phyloP scores from a whole-genome alignment of 2,113 vertebrate genomes.

The Ageneiosus marmoratus region DNA sequence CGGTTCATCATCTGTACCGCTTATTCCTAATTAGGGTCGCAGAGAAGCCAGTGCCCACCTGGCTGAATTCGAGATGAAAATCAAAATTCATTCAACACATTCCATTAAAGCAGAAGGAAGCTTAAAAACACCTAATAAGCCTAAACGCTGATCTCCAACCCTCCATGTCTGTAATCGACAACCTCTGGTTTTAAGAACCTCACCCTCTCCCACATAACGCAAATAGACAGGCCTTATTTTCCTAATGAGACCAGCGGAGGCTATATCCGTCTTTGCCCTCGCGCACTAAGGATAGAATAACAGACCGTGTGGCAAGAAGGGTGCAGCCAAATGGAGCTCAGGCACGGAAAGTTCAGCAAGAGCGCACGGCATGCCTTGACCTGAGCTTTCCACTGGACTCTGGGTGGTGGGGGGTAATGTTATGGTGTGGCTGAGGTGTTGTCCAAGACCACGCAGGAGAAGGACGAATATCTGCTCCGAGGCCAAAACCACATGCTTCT shows the following conservation, averaged over 20 bases:
- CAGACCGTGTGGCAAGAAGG: slow-evolving; percentile 29
- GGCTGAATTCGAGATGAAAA: too few relatives aligned
- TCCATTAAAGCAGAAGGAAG: background rate
- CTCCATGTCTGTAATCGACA: background rate
- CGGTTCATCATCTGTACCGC: too few relatives aligned
- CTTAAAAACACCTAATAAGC: background rate
- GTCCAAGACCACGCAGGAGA: slow-evolving; percentile 41
- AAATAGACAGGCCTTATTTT: slow-evolving; percentile 47
- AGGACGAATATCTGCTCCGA: slow-evolving; percentile 36
- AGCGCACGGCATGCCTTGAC: slow-evolving; percentile 9
- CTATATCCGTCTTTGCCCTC: slow-evolving; percentile 46
- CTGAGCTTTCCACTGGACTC: slow-evolving; percentile 37
- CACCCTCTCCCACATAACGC: slow-evolving; percentile 25
- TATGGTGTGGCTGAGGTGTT: slow-evolving; percentile 40
- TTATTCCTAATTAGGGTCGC: too few relatives aligned
- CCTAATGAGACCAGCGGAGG: slow-evolving; percentile 40
- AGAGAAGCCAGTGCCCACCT: too few relatives aligned
- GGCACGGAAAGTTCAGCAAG: slow-evolving; percentile 37
- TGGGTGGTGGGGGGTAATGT: background rate
- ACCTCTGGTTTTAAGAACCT: slow-evolving; percentile 24
- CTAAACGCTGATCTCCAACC: background rate
- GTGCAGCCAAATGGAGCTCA: slow-evolving; percentile 25
- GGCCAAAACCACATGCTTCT: slow-evolving; percentile 42
- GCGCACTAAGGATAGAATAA: slow-evolving; percentile 34
- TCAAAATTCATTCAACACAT: slow-evolving; percentile 6